Percentiles rank a stretch among this genome's conserved stretches.
These are phyloP conservation scores for Okapia johnstoni DNA, from an alignment of 2,113 vertebrate species.

Conservation along the genomic window DNA sequence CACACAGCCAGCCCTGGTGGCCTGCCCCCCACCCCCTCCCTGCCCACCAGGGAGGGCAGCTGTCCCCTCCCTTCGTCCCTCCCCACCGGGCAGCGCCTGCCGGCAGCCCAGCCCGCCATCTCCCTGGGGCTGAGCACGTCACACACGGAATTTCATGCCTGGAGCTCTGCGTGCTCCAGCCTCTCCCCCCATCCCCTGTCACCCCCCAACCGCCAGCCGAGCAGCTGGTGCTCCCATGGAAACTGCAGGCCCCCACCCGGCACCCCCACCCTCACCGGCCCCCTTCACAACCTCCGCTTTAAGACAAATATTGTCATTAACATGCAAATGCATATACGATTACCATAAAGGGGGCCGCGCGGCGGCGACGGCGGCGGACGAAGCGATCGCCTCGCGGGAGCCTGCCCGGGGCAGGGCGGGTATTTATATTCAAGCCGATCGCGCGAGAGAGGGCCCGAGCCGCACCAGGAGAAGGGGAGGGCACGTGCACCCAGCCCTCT, in stretches of 20 bases:
- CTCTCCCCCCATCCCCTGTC: not conserved
- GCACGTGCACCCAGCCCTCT: not conserved
- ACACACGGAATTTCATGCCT: not conserved
- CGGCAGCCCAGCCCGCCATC: not conserved
- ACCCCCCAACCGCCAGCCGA: not conserved
- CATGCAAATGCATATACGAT: conserved; percentile 73
- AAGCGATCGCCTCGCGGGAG: not conserved
- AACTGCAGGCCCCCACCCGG: not conserved
- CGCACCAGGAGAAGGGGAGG: not conserved
- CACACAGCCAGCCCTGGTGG: not conserved
- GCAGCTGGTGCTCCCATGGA: conserved; percentile 31
- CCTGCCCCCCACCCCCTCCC: too few species aligned
- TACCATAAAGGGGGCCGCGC: conserved; percentile 60
- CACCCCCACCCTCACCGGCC: not conserved
- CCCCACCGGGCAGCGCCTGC: not conserved
- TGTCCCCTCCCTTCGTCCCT: not conserved
- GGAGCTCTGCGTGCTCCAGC: not conserved
- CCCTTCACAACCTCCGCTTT: conserved; percentile 50
- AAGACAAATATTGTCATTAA: conserved; percentile 78
- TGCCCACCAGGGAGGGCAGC: too few species aligned
- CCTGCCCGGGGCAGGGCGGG: not conserved
- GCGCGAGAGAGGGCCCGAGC: not conserved
- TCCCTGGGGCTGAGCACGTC: not conserved
- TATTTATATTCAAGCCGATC: not conserved
- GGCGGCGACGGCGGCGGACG: not conserved